Evolutionary conservation across 2,797 vertebrate genomes (phyloP).

Genomic region (Alauda arvensis): DNA sequence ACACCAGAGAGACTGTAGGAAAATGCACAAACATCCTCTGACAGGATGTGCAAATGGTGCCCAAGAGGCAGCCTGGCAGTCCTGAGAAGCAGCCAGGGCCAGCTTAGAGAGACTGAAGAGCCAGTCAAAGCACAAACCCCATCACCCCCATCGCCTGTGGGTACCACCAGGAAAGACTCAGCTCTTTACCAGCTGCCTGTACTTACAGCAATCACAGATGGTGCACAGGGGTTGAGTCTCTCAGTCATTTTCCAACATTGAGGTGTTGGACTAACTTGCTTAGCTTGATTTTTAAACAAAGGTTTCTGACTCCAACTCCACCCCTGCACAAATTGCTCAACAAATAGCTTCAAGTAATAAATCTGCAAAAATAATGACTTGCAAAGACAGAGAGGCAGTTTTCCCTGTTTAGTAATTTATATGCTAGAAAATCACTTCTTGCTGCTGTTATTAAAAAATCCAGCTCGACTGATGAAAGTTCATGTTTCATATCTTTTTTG

Average conservation of each 20-base stretch:
- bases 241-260: rapidly evolving
- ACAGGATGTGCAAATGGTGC: background rate
- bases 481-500: background rate
- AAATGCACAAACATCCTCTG: background rate
- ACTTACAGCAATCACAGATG: background rate
- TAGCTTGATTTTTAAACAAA: background rate
- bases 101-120: background rate
- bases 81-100: background rate
- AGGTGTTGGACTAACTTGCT: background rate
- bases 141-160: background rate
- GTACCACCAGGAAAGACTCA: background rate
- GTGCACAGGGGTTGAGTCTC: background rate
- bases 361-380: background rate
- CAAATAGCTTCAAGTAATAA: background rate
- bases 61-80: background rate
- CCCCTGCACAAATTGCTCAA: background rate
- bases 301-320: background rate
- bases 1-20: background rate
- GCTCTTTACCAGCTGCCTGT: background rate
- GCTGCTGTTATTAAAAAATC: background rate
- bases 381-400: background rate
- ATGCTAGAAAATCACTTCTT: background rate
- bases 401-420: background rate
- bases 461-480: background rate
- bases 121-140: background rate